Base-by-base conservation (phyloP, 2,797 vertebrate genomes). In the Lemur catta region DNA sequence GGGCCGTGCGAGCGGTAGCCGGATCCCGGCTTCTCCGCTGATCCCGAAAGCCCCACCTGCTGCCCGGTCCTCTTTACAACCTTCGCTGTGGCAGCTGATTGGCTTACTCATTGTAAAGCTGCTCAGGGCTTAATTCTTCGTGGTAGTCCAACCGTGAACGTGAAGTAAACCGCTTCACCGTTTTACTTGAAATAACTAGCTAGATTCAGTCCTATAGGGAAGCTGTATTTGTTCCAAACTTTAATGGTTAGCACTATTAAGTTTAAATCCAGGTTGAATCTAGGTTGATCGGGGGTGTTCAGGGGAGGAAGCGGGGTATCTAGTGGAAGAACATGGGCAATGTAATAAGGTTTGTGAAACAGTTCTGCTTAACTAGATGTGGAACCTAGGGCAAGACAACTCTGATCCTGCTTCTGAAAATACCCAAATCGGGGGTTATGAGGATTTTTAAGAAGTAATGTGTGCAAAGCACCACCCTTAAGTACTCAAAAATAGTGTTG, bases 1-100 rank as follows among this genome's bases (percentile, higher is more conserved):
- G 6, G 17, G 72, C 46, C 6, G 35, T 28, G 14, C 22, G 4
- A 15, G 4, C 41, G 3, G 38, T 26, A 12, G 65, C 30, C 0
- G 14, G 6, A 11, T 9, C 8, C 24, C 14, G 15, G 30, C 41
- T 4, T 55, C 30, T n/a, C 30, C 24, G 0, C 28, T 2, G 26
- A 7, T 1, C 43, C 26, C 35, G 2, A 5, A 18, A 28, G 28
- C 35, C 28, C 26, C 46, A 9, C 28, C 57, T 18, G 14, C 3
- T 26, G 30, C 57, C 33, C 11, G 0, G 18, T 12, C 22, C 1
- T 15, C 65, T 4, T 4, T 5, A 35, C 61, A 2, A 15, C 41
- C 4, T n/a, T 9, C 24, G 33, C 41, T 1, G 6, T 12, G 15
- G 12, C 7, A 28, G 55, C 35, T n/a, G 2, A 0, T 1, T 17